Conservation (phyloP, 2,797 vertebrate species). For the Phataginus tricuspis region DNA sequence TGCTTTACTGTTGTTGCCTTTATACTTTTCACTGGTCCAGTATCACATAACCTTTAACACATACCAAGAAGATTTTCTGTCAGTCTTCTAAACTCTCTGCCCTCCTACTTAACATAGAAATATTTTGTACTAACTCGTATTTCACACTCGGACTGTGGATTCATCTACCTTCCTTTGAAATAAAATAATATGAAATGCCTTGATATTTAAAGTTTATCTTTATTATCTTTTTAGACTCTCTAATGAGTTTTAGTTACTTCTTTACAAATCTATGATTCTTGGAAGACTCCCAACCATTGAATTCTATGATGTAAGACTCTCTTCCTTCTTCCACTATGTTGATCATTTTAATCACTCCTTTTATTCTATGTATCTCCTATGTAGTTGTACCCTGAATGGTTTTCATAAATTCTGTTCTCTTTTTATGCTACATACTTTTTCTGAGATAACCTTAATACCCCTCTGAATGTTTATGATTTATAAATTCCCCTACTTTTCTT, state of each 20-base stretch:
- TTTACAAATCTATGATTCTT: slow-evolving; percentile 13
- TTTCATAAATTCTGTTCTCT: background rate
- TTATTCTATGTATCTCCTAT: background rate
- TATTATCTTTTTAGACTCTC: background rate
- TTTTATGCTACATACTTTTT: background rate
- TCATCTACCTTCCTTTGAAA: slow-evolving; percentile 46
- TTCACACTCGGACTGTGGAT: background rate
- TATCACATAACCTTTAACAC: slow-evolving; percentile 1
- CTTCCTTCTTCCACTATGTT: background rate
- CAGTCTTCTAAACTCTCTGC: slow-evolving; percentile 36
- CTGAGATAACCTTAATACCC: background rate
- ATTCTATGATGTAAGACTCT: background rate
- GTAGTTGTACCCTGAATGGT: background rate
- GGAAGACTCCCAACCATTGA: background rate
- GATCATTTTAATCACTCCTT: background rate
- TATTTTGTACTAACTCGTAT: slow-evolving; percentile 45
- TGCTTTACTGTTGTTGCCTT: background rate
- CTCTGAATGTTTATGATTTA: background rate
- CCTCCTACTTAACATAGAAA: slow-evolving; percentile 47
- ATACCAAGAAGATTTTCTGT: slow-evolving; percentile 25
- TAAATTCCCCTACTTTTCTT: background rate
- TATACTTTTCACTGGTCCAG: background rate
- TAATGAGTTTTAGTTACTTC: slow-evolving; percentile 9
- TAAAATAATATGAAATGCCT: slow-evolving; percentile 34
- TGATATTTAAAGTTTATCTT: slow-evolving; percentile 3